Percentiles rank a stretch among this genome's conserved stretches.
phyloP scores from a whole-genome alignment of 1,140 invertebrate genomes.

The Cherax quadricarinatus region DNA sequence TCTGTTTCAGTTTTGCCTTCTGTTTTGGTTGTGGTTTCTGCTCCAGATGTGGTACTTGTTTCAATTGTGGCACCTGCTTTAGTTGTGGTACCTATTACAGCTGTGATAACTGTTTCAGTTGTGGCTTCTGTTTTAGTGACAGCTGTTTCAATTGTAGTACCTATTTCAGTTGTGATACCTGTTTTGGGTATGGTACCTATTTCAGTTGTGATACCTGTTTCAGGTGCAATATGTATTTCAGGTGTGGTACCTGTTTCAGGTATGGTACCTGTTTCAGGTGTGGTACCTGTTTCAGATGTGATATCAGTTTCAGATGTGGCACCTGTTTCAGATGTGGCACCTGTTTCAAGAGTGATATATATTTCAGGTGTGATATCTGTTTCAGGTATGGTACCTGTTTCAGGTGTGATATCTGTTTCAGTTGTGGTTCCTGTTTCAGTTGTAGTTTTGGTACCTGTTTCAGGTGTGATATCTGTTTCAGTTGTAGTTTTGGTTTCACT shows the following conservation, averaged over 20 bases:
- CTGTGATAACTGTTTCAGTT: neutral
- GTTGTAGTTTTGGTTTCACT: conserved; percentile 7
- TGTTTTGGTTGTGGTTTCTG: neutral
- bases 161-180: neutral
- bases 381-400: conserved; percentile 19
- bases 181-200: conserved; percentile 4
- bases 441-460: neutral
- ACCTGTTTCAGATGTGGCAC: neutral
- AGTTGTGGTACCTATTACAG: neutral
- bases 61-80: neutral
- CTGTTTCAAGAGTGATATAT: neutral
- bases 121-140: neutral
- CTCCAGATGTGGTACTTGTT: neutral
- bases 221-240: conserved; percentile 6
- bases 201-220: neutral
- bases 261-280: neutral
- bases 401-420: neutral
- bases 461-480: conserved; percentile 15
- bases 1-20: neutral
- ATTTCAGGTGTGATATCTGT: neutral
- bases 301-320: conserved; percentile 5
- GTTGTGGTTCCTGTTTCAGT: neutral
- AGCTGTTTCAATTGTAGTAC: neutral
- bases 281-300: conserved; percentile 1
- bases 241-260: neutral